Conservation (phyloP, 2,113 vertebrate genomes). For the Neodon shergylaensis region DNA sequence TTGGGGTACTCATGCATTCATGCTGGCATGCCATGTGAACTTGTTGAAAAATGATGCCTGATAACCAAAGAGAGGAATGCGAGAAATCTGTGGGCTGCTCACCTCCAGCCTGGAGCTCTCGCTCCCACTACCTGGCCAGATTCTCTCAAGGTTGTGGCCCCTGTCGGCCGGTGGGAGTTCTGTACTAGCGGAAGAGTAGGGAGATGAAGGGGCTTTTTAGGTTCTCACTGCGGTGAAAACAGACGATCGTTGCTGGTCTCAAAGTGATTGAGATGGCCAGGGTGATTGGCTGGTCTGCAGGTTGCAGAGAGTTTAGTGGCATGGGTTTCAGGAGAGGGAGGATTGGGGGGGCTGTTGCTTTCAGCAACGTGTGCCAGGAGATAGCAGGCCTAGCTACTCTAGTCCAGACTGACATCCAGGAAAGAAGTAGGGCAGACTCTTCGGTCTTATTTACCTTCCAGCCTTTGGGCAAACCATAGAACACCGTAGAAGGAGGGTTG, state of each 20-base stretch:
- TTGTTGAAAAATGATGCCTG: conserved; percentile 71
- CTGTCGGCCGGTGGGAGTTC: not conserved
- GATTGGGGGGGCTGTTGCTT: not conserved
- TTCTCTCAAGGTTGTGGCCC: not conserved
- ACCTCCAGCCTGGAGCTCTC: conserved; percentile 46
- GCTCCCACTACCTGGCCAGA: not conserved
- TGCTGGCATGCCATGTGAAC: conserved; percentile 52
- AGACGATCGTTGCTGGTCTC: not conserved
- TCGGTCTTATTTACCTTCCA: not conserved
- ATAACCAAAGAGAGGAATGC: conserved; percentile 61
- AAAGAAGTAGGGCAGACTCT: not conserved
- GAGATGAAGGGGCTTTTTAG: not conserved
- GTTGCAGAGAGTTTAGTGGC: not conserved
- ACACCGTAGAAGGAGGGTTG: not conserved
- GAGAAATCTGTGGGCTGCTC: conserved; percentile 67
- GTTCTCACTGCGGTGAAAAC: not conserved
- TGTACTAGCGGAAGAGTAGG: not conserved
- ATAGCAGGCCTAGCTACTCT: fast-evolving
- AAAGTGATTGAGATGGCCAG: not conserved
- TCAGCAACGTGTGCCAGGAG: not conserved
- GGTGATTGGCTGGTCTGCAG: not conserved
- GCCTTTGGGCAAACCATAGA: not conserved
- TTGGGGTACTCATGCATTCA: not conserved
- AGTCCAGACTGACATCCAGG: not conserved
- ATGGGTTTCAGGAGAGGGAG: not conserved